Evolutionary conservation across 2,113 vertebrate genomes (phyloP).

Genomic region (Lophura nycthemera): DNA sequence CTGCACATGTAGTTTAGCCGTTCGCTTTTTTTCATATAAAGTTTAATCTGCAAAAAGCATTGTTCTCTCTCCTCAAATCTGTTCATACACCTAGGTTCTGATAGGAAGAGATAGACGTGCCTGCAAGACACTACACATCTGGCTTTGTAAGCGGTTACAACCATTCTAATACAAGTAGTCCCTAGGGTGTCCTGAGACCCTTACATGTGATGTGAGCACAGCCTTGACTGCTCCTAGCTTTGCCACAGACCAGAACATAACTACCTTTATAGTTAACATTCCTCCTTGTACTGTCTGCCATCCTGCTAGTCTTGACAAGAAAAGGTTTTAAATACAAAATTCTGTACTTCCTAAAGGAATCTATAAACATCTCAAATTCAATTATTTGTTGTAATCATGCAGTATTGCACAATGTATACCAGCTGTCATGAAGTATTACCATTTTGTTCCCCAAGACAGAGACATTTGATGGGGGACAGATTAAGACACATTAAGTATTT

Average conservation of each 20-base stretch:
- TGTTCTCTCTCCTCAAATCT: not conserved
- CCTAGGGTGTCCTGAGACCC: not conserved
- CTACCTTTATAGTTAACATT: not conserved
- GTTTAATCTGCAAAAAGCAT: not conserved
- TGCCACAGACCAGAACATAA: not conserved
- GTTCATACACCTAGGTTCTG: not conserved
- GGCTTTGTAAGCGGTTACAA: not conserved
- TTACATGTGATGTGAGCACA: rapidly evolving
- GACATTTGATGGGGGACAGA: not conserved
- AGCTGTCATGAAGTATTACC: not conserved
- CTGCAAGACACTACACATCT: not conserved
- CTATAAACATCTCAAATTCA: not conserved
- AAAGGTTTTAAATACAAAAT: not conserved
- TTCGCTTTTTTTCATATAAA: not conserved
- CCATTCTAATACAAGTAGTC: rapidly evolving
- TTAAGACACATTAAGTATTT: not conserved
- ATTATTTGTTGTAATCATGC: not conserved
- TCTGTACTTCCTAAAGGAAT: not conserved
- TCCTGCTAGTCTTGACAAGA: not conserved
- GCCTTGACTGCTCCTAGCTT: not conserved
- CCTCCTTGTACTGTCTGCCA: not conserved
- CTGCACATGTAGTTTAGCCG: not conserved
- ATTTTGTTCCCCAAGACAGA: not conserved
- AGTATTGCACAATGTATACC: not conserved
- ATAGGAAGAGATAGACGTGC: rapidly evolving